Percentiles rank a stretch among this genome's conserved stretches.
phyloP scores from a whole-genome alignment of 1,140 invertebrate genomes.

The Caenorhabditis brenneri region DNA sequence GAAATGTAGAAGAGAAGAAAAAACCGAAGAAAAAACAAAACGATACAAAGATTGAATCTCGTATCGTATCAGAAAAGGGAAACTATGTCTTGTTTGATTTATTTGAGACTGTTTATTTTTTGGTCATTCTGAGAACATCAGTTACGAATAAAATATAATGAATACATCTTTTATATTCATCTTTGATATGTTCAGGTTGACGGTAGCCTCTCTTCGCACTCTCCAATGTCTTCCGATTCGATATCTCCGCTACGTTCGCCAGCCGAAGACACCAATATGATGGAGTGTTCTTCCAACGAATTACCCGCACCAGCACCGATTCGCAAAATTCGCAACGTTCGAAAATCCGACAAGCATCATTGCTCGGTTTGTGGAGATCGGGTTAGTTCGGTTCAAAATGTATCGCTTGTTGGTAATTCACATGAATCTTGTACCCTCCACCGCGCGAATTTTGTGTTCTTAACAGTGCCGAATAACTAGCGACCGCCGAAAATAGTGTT shows the following conservation, averaged over 20 bases:
- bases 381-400: slow-evolving; percentile 24
- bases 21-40: background rate
- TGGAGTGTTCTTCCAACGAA: slow-evolving; percentile 18
- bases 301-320: slow-evolving; percentile 13
- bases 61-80: background rate
- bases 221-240: slow-evolving; percentile 14
- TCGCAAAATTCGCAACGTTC: slow-evolving; percentile 51
- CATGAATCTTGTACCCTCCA: background rate
- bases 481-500: slow-evolving; percentile 7
- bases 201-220: slow-evolving; percentile 25
- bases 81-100: background rate
- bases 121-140: background rate
- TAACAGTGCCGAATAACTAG: background rate
- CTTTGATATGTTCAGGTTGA: slow-evolving; percentile 18
- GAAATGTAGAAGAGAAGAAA: background rate
- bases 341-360: slow-evolving; percentile 46
- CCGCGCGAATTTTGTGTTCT: background rate
- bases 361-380: slow-evolving; percentile 54
- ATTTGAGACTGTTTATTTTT: background rate
- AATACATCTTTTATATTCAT: background rate
- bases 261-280: background rate
- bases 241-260: slow-evolving; percentile 30
- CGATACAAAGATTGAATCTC: background rate
- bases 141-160: background rate
- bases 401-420: background rate